Evolutionary conservation across 2,888 invertebrate species (phyloP).

Genomic region (Epicampocera succincta): DNA sequence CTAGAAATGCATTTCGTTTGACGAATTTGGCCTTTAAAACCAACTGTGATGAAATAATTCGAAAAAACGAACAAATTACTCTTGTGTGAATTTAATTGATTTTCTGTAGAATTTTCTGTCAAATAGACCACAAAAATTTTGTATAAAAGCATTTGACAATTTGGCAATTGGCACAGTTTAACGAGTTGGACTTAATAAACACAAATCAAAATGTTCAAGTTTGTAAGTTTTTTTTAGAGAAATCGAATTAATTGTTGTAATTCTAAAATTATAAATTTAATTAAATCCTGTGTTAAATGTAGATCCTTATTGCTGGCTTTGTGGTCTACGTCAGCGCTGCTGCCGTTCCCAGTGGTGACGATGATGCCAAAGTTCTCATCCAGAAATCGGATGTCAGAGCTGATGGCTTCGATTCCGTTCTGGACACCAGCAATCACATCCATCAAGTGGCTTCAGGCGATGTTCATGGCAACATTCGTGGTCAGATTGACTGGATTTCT

Average conservation of each 20-base stretch:
- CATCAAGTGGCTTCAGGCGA: conserved; percentile 73
- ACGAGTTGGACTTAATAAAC: too few relatives aligned
- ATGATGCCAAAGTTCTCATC: conserved; percentile 59
- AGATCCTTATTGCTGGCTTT: conserved; percentile 70
- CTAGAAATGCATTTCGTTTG: too few relatives aligned
- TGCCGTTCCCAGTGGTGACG: conserved; percentile 59
- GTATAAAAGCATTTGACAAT: conserved; percentile 28
- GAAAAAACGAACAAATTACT: too few relatives aligned
- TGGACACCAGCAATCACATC: conserved; percentile 75
- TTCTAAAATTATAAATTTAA: too few relatives aligned
- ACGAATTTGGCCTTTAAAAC: too few relatives aligned
- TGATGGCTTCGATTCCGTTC: conserved; percentile 74
- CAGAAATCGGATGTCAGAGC: conserved; percentile 71
- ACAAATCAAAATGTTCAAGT: conserved; percentile 41
- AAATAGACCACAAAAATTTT: too few relatives aligned
- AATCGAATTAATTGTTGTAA: too few relatives aligned
- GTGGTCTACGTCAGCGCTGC: conserved; percentile 70
- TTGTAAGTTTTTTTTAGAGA: too few relatives aligned
- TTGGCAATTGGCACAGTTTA: conserved; percentile 18
- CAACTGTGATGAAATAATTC: too few relatives aligned
- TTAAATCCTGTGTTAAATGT: too few relatives aligned
- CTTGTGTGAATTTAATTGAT: not conserved
- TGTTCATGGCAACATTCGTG: conserved; percentile 74
- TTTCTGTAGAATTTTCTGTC: too few relatives aligned
- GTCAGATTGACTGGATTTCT: conserved; percentile 73